phyloP scores from a whole-genome alignment of 2,797 vertebrate species.

The Apogon hyalosoma region DNA sequence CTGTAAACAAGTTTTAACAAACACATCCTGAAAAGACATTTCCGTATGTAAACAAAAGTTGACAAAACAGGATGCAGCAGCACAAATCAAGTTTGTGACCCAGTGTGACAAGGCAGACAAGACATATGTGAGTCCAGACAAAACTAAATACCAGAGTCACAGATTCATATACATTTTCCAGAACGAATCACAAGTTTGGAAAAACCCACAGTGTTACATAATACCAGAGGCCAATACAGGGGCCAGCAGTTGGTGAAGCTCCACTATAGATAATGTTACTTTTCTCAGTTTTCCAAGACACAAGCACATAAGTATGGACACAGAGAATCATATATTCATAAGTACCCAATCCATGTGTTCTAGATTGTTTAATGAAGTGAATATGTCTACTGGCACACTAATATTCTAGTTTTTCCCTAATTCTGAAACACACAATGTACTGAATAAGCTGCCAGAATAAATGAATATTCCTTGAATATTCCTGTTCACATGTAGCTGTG shows the following conservation, averaged over 20 bases:
- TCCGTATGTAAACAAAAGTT: not conserved
- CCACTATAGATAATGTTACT: not conserved
- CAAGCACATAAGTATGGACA: constrained; percentile 10
- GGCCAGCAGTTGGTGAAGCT: constrained; percentile 27
- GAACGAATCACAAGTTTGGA: constrained; percentile 38
- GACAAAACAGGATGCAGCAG: constrained; percentile 6
- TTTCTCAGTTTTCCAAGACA: constrained; percentile 30
- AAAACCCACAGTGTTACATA: constrained; percentile 58
- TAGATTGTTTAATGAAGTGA: constrained; percentile 20
- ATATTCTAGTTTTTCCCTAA: no score
- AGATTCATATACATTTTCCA: constrained; percentile 58
- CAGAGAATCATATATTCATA: not conserved
- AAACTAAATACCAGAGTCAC: constrained; percentile 34
- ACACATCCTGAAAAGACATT: not conserved
- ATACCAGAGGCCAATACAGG: constrained; percentile 32
- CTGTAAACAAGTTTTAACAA: not conserved
- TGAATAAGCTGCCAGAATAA: no score
- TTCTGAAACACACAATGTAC: no score
- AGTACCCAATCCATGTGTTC: constrained; percentile 7
- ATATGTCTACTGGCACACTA: no score
- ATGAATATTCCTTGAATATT: no score
- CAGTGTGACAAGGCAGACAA: constrained; percentile 16
- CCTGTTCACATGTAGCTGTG: no score
- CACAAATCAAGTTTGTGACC: constrained; percentile 10
- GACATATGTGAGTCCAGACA: constrained; percentile 15